Conservation (phyloP, 1,140 invertebrate genomes). For the Cylas formicarius region DNA sequence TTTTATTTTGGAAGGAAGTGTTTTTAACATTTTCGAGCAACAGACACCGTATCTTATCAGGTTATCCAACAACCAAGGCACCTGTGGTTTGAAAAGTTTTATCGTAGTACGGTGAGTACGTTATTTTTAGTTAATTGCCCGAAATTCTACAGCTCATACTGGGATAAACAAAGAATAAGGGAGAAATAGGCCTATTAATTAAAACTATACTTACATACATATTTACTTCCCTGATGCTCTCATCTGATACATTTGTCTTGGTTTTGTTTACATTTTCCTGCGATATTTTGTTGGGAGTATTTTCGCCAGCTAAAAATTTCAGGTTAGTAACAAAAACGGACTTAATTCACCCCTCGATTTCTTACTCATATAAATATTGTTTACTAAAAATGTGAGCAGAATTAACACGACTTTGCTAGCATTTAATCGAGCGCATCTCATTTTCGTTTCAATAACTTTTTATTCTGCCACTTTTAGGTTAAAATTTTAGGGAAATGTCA, state of each 20-base stretch:
- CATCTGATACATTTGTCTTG: slow-evolving; percentile 17
- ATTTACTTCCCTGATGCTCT: slow-evolving; percentile 26
- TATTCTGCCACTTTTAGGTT: slow-evolving; percentile 6
- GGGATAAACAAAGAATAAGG: no score
- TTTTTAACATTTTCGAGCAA: no score
- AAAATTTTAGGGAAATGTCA: not conserved
- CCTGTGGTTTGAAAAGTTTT: no score
- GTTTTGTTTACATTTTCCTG: slow-evolving; percentile 15
- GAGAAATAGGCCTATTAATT: no score
- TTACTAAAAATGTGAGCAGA: slow-evolving; percentile 41
- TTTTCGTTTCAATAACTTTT: slow-evolving; percentile 26
- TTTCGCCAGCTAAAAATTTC: slow-evolving; percentile 32
- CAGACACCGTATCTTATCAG: no score
- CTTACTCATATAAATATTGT: slow-evolving; percentile 43
- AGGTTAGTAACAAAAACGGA: slow-evolving; percentile 14
- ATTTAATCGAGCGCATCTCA: slow-evolving; percentile 45
- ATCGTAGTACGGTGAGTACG: no score
- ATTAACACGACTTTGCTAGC: slow-evolving; percentile 42
- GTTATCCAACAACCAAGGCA: no score
- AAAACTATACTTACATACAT: slow-evolving; percentile 26
- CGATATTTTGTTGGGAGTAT: slow-evolving; percentile 8
- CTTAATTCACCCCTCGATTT: slow-evolving; percentile 17
- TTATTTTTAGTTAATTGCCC: no score
- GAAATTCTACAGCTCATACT: no score
- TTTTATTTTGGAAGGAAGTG: no score